Evolutionary conservation across 2,113 vertebrate species (phyloP), one percentile per base, ranked within the genome.

Genomic region (Uria aalge): DNA sequence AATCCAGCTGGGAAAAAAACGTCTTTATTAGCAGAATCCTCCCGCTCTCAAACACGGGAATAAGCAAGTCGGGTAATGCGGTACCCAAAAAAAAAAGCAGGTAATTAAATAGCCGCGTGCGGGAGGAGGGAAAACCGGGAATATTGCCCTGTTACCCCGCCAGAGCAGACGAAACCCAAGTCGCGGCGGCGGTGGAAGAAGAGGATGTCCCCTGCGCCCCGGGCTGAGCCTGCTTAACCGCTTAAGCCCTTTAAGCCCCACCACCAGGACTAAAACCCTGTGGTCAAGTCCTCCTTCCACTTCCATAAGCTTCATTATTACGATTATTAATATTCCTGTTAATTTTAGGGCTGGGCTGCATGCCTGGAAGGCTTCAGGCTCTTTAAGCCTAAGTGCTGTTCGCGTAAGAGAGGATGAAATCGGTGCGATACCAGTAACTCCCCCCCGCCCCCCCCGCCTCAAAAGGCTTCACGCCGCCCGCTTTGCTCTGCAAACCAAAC

Each of bases 41-140:
- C 30, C 48, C 7, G 5, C 7, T 27, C 85, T 47, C 53, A 34
- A n/a, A 38, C 14, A 6, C 5, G 22, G 40, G 27, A 57, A 56
- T 55, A 13, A 50, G 47, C 21, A 55, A 90, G 9, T 3, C 1
- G 2, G 68, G 55, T 3, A 40, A 63, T 0, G 19, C 1, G 2
- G 38, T 9, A 7, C 21, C 10, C 57, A 2, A 16, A 66, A 86
- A 38, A 38, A 40, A 84, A 63, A 38, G 2, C 60, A 43, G 29
- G n/a, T 23, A 41, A 57, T 67, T 23, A 27, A 56, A 77, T 4
- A 32, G 4, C 24, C 1, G 0, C 0, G 43, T 0, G 2, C 0
- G 1, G 62, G 18, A 0, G 0, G 17, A 55, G 29, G 30, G 11
- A 2, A 66, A 75, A 62, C 1, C 1, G 3, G 57, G 83, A 93